Conservation (phyloP, 2,888 invertebrate genomes). For the Diarsia dahlii region DNA sequence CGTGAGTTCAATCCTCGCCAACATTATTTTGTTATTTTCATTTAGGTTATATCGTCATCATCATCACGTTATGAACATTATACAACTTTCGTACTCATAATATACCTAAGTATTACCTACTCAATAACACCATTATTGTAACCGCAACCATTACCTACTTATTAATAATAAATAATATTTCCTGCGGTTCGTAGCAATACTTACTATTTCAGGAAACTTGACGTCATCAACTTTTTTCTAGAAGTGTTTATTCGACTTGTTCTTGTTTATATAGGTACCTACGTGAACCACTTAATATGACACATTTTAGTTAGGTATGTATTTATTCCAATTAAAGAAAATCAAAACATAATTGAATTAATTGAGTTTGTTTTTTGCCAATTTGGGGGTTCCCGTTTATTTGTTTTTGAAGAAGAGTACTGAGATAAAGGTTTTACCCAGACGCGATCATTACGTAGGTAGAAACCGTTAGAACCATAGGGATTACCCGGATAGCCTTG, state of each 20-base stretch:
- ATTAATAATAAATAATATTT: constrained; percentile 24
- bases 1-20: too few species aligned
- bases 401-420: neutral
- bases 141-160: constrained; percentile 30
- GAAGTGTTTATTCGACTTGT: constrained; percentile 21
- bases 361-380: neutral
- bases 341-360: neutral
- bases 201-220: constrained; percentile 45
- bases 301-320: neutral
- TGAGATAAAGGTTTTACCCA: neutral
- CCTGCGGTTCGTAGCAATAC: constrained; percentile 31
- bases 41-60: too few species aligned
- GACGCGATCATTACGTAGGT: neutral
- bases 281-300: neutral
- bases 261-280: too few species aligned
- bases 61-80: too few species aligned
- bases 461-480: neutral
- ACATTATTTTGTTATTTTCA: too few species aligned
- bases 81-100: constrained; percentile 1
- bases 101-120: constrained; percentile 5
- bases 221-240: constrained; percentile 27
- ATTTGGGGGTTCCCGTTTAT: constrained; percentile 20
- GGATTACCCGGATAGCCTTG: constrained; percentile 3
- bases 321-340: neutral
- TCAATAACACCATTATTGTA: constrained; percentile 18